Conservation (phyloP, 2,888 invertebrate species). For the Pristionchus exspectatus region DNA sequence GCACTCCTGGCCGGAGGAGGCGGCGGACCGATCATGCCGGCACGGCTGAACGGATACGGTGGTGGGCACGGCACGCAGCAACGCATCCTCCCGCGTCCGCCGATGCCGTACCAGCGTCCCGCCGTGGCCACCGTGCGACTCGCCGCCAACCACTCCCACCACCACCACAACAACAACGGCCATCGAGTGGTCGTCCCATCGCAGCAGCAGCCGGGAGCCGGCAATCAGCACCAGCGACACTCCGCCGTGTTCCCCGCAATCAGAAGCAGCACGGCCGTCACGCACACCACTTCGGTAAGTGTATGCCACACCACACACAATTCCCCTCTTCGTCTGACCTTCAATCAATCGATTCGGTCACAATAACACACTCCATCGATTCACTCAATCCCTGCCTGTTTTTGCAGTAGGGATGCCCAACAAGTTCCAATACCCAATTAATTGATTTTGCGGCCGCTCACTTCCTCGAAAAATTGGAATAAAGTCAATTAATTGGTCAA, state of each 20-base stretch:
- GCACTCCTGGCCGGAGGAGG: neutral
- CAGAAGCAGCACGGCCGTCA: conserved; percentile 27
- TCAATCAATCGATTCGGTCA: conserved; percentile 14
- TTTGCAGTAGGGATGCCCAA: too few species aligned
- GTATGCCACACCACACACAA: neutral
- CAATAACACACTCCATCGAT: neutral
- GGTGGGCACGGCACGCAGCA: neutral
- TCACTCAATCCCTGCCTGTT: neutral
- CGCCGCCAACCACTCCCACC: neutral
- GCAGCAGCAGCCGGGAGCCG: neutral
- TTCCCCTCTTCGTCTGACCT: neutral
- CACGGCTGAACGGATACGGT: neutral
- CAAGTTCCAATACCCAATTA: too few species aligned
- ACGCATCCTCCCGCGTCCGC: neutral
- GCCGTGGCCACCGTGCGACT: neutral
- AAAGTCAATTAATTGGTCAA: too few species aligned
- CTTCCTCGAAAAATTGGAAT: too few species aligned
- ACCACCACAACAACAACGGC: neutral
- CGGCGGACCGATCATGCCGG: neutral
- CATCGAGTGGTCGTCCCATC: neutral
- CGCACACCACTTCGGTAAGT: conserved; percentile 35
- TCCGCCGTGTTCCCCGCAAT: neutral
- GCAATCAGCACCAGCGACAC: neutral
- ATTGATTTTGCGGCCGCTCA: too few species aligned
- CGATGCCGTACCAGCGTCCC: neutral